These are phyloP conservation scores for Garrulus glandarius DNA, from an alignment of 2,797 vertebrate genomes.

Conservation along the genomic window DNA sequence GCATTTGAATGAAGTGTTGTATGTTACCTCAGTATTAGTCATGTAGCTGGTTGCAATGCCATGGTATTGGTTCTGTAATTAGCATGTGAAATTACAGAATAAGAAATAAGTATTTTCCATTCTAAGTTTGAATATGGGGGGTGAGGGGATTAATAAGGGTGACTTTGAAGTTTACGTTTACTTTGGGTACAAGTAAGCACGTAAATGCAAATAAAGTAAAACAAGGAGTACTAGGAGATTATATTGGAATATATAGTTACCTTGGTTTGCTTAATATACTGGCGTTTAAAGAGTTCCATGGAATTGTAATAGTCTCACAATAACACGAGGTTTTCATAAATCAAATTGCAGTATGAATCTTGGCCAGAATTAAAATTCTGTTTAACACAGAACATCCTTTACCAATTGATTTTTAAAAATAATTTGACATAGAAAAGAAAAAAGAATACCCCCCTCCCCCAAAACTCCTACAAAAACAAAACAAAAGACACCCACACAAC, in stretches of 20 bases:
- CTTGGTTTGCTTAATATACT: neutral
- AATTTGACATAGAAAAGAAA: neutral
- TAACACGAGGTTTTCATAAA: neutral
- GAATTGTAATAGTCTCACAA: neutral
- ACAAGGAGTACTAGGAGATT: neutral
- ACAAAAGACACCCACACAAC: neutral
- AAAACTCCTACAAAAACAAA: neutral
- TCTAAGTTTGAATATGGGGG: neutral
- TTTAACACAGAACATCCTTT: neutral
- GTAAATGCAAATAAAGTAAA: neutral
- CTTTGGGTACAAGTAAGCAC: neutral
- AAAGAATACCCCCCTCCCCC: neutral
- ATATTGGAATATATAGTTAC: neutral
- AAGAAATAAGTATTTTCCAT: neutral
- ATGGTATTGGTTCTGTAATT: neutral
- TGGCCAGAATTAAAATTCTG: neutral
- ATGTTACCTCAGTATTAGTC: neutral
- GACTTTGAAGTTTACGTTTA: neutral
- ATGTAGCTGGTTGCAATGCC: neutral
- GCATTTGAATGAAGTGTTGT: neutral
- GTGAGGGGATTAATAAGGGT: neutral
- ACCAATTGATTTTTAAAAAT: neutral
- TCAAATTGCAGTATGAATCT: neutral
- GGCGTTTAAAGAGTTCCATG: neutral
- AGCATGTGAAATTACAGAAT: neutral